Conservation (phyloP, 1,140 invertebrate genomes). For the Drosophila littoralis region DNA sequence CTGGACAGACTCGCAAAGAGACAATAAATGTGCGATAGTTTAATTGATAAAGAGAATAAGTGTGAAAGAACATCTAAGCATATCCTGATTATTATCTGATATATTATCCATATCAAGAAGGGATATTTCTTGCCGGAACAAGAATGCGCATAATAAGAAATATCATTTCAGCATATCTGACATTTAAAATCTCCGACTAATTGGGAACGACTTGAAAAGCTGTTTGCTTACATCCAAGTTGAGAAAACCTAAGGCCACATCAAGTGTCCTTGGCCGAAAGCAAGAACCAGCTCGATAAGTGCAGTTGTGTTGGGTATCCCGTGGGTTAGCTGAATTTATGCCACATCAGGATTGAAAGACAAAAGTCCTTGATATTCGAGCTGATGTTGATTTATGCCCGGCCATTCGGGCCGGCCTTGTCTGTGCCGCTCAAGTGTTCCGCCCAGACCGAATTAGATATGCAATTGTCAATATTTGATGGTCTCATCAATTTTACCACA, state of each 20-base stretch:
- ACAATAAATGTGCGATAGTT: too few species aligned
- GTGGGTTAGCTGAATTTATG: slow-evolving; percentile 7
- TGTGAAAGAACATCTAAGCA: too few species aligned
- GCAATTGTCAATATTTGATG: slow-evolving; percentile 77
- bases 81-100: too few species aligned
- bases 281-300: not conserved
- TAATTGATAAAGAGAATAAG: too few species aligned
- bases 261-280: not conserved
- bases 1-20: too few species aligned
- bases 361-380: slow-evolving; percentile 31
- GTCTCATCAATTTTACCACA: slow-evolving; percentile 64
- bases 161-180: too few species aligned
- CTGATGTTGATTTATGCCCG: slow-evolving; percentile 41
- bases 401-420: not conserved
- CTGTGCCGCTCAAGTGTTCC: slow-evolving; percentile 9
- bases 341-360: slow-evolving; percentile 23
- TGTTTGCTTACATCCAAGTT: too few species aligned
- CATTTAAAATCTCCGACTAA: too few species aligned
- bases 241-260: not conserved
- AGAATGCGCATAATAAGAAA: too few species aligned
- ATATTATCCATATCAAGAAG: too few species aligned
- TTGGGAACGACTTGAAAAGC: too few species aligned
- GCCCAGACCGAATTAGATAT: slow-evolving; percentile 39
- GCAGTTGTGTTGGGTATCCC: slow-evolving; percentile 4
- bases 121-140: too few species aligned